These are phyloP conservation scores for Penaeus vannamei DNA, from an alignment of 1,140 invertebrate genomes.

Conservation along the genomic window DNA sequence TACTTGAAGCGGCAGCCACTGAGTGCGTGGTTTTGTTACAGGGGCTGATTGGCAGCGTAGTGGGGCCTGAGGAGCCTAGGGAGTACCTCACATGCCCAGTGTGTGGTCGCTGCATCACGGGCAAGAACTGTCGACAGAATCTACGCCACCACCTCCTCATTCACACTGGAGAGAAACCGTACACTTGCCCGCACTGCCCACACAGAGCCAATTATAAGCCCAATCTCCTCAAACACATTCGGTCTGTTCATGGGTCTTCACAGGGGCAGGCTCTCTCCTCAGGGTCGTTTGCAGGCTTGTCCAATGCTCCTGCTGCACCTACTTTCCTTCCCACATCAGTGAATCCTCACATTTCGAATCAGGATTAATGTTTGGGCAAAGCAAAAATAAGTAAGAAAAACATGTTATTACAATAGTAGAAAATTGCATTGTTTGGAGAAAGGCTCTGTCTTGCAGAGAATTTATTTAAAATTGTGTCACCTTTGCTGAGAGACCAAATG, in stretches of 20 bases:
- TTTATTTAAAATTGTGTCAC: background rate
- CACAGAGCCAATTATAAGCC: conserved; percentile 65
- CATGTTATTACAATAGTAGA: background rate
- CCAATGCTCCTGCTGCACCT: background rate
- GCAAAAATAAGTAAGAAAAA: background rate
- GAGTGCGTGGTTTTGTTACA: conserved; percentile 53
- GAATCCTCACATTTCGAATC: background rate
- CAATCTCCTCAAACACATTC: conserved; percentile 61
- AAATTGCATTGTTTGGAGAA: background rate
- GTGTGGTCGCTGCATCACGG: conserved; percentile 62
- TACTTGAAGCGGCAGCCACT: conserved; percentile 21
- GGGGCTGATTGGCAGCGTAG: conserved; percentile 39
- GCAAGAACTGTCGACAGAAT: conserved; percentile 62
- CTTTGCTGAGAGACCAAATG: no score
- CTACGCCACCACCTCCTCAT: conserved; percentile 64
- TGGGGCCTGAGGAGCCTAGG: conserved; percentile 40
- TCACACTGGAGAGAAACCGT: conserved; percentile 67
- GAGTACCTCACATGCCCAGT: conserved; percentile 61
- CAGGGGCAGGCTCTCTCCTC: background rate
- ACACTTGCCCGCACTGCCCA: conserved; percentile 61
- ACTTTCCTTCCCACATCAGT: background rate
- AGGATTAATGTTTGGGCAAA: background rate
- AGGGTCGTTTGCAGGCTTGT: background rate
- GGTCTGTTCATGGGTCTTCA: conserved; percentile 53
- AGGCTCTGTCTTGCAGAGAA: no score